phyloP scores from a whole-genome alignment of 1,140 invertebrate species.

The Zaprionus taronus region DNA sequence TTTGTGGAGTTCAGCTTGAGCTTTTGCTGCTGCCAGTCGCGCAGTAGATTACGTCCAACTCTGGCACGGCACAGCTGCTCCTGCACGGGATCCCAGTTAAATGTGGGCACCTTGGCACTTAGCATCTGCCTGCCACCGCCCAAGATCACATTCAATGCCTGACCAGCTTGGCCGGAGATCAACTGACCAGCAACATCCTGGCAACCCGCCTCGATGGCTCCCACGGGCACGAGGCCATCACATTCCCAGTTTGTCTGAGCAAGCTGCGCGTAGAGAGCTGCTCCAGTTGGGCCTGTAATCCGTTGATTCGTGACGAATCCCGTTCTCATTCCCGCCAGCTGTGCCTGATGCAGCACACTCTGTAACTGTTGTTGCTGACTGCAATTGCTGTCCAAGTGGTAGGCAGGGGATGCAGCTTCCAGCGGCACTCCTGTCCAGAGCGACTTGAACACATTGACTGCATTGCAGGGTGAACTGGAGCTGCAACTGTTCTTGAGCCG shows the following conservation, averaged over 20 bases:
- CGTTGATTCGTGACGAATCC: constrained; percentile 71
- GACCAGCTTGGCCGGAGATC: constrained; percentile 40
- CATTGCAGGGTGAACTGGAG: constrained; percentile 42
- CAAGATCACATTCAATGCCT: constrained; percentile 59
- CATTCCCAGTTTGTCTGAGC: constrained; percentile 56
- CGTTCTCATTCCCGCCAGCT: constrained; percentile 58
- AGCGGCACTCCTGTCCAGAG: constrained; percentile 62
- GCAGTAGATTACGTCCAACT: constrained; percentile 62
- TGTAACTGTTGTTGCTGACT: constrained; percentile 6
- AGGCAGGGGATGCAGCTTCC: not conserved
- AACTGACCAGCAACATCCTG: constrained; percentile 63
- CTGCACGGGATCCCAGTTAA: constrained; percentile 45
- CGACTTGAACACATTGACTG: constrained; percentile 17
- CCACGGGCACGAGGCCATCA: constrained; percentile 52
- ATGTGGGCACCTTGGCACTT: constrained; percentile 37
- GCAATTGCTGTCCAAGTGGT: constrained; percentile 20
- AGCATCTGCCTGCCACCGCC: constrained; percentile 73
- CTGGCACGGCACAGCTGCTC: constrained; percentile 55
- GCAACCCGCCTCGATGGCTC: constrained; percentile 36
- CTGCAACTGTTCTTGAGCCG: constrained; percentile 63
- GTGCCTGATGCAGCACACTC: constrained; percentile 65
- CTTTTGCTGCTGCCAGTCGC: constrained; percentile 59
- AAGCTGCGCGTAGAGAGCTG: constrained; percentile 50
- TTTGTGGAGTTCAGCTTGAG: constrained; percentile 23
- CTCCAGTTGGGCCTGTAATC: constrained; percentile 54